Evolutionary conservation across 2,888 invertebrate species (phyloP).

Genomic region (Argyra leucocephala): DNA sequence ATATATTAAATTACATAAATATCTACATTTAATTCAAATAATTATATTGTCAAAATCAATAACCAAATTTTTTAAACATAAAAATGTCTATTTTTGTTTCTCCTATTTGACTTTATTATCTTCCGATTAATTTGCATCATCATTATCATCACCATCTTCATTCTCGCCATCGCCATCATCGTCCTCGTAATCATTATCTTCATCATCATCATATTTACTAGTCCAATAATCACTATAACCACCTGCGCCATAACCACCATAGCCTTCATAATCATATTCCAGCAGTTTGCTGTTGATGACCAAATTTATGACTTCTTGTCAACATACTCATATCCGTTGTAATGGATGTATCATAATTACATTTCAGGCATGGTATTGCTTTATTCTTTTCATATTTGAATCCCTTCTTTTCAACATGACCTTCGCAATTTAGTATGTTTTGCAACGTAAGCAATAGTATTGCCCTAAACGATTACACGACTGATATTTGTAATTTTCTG

Average conservation of each 20-base stretch:
- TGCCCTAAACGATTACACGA: constrained; percentile 92
- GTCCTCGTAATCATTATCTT: constrained; percentile 45
- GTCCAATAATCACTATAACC: constrained; percentile 22
- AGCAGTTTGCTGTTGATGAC: constrained; percentile 63
- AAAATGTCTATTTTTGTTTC: no score
- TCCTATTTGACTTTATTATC: background rate
- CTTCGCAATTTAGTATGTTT: constrained; percentile 93
- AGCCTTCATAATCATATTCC: constrained; percentile 47
- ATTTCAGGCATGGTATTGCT: constrained; percentile 85
- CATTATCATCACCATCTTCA: constrained; percentile 36
- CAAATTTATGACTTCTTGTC: constrained; percentile 82
- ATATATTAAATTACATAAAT: no score
- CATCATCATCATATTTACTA: constrained; percentile 22
- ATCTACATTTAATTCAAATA: no score
- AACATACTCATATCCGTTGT: constrained; percentile 95
- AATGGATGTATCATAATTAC: constrained; percentile 82
- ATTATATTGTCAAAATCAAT: background rate
- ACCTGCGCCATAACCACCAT: constrained; percentile 24
- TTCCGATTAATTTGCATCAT: constrained; percentile 32
- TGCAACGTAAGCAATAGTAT: constrained; percentile 90
- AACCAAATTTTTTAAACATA: background rate
- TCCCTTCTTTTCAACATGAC: constrained; percentile 86
- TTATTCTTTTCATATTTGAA: constrained; percentile 79
- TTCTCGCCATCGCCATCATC: constrained; percentile 47
- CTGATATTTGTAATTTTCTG: constrained; percentile 92